These are phyloP conservation scores for Amazona guildingii DNA, from an alignment of 2,113 vertebrate genomes.

Conservation along the genomic window DNA sequence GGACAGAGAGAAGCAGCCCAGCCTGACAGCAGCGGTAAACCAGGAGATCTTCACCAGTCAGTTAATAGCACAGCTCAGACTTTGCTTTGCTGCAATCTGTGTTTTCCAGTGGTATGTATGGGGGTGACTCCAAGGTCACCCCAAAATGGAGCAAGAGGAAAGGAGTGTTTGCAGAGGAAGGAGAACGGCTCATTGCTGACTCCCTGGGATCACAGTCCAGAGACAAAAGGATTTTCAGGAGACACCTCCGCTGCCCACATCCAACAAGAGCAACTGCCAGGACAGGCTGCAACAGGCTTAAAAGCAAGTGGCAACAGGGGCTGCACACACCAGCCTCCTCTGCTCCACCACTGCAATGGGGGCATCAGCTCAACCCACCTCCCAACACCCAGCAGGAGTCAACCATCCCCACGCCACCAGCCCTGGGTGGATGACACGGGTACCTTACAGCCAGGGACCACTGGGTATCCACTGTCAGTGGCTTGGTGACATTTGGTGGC, in stretches of 20 bases:
- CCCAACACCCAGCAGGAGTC: fast-evolving
- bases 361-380: neutral
- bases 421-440: neutral
- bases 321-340: neutral
- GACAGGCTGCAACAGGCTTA: neutral
- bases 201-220: neutral
- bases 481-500: neutral
- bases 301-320: neutral
- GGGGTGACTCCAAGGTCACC: neutral
- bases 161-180: neutral
- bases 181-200: neutral
- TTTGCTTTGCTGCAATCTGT: neutral
- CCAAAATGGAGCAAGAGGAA: neutral
- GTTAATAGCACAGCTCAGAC: neutral
- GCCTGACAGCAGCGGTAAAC: neutral
- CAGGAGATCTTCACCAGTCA: neutral
- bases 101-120: neutral
- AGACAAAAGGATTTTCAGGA: neutral
- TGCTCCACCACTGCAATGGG: neutral
- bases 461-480: neutral
- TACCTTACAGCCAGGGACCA: fast-evolving
- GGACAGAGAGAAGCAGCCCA: fast-evolving
- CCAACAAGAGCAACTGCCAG: neutral
- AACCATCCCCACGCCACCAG: neutral
- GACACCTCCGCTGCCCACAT: neutral